Evolutionary conservation across 35 echinoderm and acorn worm genomes (phyloP).

Genomic region (Diadema setosum): DNA sequence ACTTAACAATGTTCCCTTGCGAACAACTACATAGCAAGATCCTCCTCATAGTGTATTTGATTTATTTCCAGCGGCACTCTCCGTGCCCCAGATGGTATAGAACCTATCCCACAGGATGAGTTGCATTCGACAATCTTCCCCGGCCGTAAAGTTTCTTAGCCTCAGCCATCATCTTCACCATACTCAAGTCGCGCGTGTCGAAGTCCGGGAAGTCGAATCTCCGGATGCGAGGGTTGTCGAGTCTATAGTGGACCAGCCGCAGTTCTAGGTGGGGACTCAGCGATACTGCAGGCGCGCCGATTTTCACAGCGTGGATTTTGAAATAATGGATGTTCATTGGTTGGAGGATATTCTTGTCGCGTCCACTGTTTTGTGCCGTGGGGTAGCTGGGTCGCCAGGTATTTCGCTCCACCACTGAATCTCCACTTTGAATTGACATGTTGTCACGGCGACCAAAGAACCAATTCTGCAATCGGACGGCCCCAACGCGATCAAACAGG

Average conservation of each 20-base stretch:
- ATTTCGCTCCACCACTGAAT: conserved; percentile 68
- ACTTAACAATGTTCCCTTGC: too few species aligned
- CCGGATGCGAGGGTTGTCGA: conserved; percentile 50
- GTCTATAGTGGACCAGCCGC: conserved; percentile 87
- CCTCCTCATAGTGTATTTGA: too few species aligned
- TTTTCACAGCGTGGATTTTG: conserved; percentile 90
- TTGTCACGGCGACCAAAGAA: conserved; percentile 60
- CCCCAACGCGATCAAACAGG: not conserved
- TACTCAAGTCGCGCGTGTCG: not conserved
- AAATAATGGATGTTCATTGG: conserved; percentile 77
- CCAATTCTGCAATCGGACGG: conserved; percentile 78
- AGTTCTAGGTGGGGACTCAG: conserved; percentile 57
- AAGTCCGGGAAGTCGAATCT: not conserved
- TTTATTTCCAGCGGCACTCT: too few species aligned
- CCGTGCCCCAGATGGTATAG: too few species aligned
- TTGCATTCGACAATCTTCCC: too few species aligned
- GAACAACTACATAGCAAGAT: too few species aligned
- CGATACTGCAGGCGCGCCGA: conserved; percentile 52
- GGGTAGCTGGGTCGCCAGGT: conserved; percentile 22
- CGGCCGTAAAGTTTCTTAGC: not conserved
- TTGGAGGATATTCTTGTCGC: conserved; percentile 78
- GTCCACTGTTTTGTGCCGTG: conserved; percentile 57
- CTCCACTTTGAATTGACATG: not conserved
- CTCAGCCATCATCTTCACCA: not conserved
- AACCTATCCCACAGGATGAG: too few species aligned